Base-by-base conservation (phyloP, 2,797 vertebrate genomes). In the Lates japonicus region DNA sequence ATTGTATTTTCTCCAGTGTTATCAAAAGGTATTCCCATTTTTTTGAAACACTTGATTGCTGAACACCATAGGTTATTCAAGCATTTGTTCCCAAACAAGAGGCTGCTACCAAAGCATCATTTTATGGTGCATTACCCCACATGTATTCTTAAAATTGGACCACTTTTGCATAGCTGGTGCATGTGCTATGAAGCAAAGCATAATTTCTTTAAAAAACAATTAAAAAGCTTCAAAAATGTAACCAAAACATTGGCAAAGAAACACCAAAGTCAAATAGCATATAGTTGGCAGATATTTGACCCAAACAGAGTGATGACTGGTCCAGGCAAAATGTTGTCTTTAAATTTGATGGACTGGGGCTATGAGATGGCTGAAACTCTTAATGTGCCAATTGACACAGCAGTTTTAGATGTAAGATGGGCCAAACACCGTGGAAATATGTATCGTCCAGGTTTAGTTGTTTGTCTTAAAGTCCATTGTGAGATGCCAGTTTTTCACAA, bases 191-290 rank as follows among this genome's bases (percentile, higher is more conserved):
- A 78, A 33, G 68, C 16, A 0, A 80, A 83, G 22, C 78, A 67
- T 8, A 63, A 78, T 37, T 80, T 76, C 20, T 85, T 70, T 33
- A 66, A 81, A 2, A 76, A 69, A 60, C 77, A 70, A 73, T 0
- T 72, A 29, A 70, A 83, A 62, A 74, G 65, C 29, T 64, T 74
- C 35, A 64, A 78, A 84, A 84, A 81, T 73, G 7, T 80, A 20
- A 74, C 70, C 7, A 77, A 74, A 73, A 72, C 70, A 49, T 74
- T 81, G 60, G 48, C 60, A 35, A 81, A 49, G 11, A 81, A 84
- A 68, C 61, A 70, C 29, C 54, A 66, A 66, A 61, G 4, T 2
- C 52, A 55, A 29, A 29, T 55, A 13, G 25, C 52, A 13, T 55
- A 55, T 5, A 29, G 4, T 13, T 55, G 52, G 25, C 52, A 54